Conservation (phyloP, 2,888 invertebrate species). For the Lasioglossum calceatum region DNA sequence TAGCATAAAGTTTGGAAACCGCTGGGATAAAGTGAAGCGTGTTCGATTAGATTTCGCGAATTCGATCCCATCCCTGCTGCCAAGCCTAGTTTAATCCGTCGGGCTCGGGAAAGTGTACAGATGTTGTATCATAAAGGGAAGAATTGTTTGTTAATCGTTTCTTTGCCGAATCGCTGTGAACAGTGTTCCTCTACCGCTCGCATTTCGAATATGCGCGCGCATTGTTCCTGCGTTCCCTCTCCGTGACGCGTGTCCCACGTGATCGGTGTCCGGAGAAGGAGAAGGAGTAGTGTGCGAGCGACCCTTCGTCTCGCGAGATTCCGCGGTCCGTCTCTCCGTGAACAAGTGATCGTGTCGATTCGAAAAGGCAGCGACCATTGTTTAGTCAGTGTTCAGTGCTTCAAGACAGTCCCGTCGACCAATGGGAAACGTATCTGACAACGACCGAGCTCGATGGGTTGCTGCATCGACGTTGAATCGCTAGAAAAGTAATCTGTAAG, state of each 20-base stretch:
- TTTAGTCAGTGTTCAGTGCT: background rate
- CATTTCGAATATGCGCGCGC: background rate
- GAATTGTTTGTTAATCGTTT: background rate
- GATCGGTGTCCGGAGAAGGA: background rate
- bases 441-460: slow-evolving; percentile 6
- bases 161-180: background rate
- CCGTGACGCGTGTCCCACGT: background rate
- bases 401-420: background rate
- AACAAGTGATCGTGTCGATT: background rate
- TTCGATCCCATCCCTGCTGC: background rate
- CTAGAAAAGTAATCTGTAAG: background rate
- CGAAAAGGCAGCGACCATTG: background rate
- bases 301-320: background rate
- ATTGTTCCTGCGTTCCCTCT: background rate
- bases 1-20: no score
- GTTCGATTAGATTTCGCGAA: background rate
- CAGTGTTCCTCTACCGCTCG: background rate
- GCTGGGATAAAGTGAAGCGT: background rate
- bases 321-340: background rate
- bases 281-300: background rate
- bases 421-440: background rate
- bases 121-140: background rate
- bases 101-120: slow-evolving; percentile 7
- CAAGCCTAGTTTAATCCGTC: background rate
- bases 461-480: background rate